Evolutionary conservation across 2,113 vertebrate species (phyloP).

Genomic region (Platycercus adscitus): DNA sequence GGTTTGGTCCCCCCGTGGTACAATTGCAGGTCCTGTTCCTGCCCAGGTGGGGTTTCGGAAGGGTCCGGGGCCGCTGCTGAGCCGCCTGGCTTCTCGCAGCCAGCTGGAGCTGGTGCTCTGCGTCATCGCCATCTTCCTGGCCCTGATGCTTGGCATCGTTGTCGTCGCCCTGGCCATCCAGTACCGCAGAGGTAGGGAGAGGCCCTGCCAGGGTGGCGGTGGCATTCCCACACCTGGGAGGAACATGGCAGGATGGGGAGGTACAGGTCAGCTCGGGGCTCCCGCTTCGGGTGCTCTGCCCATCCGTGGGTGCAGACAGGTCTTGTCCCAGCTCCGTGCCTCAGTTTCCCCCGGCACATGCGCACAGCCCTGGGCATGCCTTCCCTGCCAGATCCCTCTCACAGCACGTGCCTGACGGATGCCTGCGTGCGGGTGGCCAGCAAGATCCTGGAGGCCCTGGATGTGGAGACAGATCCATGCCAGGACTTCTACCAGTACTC

Average conservation of each 20-base stretch:
- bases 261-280: not conserved
- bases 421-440: constrained; percentile 91
- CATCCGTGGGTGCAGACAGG: not conserved
- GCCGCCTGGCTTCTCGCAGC: constrained; percentile 78
- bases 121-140: constrained; percentile 76
- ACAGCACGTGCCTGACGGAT: constrained; percentile 87
- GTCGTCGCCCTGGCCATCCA: constrained; percentile 84
- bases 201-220: fast-evolving
- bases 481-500: constrained; percentile 98
- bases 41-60: constrained; percentile 91
- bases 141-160: constrained; percentile 84
- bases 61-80: constrained; percentile 72
- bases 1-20: fast-evolving
- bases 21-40: not conserved
- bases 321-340: not conserved
- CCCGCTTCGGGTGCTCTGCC: not conserved
- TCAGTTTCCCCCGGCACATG: not conserved
- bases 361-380: not conserved
- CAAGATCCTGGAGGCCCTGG: constrained; percentile 93
- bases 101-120: constrained; percentile 87
- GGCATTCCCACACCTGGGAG: not conserved
- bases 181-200: constrained; percentile 79
- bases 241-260: not conserved
- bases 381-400: constrained; percentile 79
- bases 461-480: constrained; percentile 86